A percentile compares a stretch with the other conserved stretches of the same genome.
These are phyloP conservation scores for Agrilus cyanescens DNA, from an alignment of 2,888 invertebrate genomes.

Conservation along the genomic window DNA sequence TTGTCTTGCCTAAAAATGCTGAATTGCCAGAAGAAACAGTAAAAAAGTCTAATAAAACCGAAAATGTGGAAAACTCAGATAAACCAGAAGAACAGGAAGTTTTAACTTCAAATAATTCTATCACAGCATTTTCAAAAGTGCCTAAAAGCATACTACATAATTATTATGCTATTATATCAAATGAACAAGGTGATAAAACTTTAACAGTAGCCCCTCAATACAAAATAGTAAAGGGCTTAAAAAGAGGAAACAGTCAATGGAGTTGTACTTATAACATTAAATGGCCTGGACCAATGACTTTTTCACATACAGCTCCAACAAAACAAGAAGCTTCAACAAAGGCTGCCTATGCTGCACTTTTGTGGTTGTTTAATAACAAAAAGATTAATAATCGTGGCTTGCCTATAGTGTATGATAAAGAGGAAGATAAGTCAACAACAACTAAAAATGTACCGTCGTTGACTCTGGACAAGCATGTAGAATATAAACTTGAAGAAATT, in stretches of 20 bases:
- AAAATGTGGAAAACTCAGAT: not conserved
- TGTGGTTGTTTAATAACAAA: conserved; percentile 40
- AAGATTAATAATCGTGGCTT: conserved; percentile 38
- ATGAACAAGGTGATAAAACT: conserved; percentile 30
- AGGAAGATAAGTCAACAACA: conserved; percentile 31
- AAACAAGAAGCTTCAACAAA: conserved; percentile 44
- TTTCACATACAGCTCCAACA: conserved; percentile 39
- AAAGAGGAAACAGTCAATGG: conserved; percentile 34
- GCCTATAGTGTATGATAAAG: conserved; percentile 39
- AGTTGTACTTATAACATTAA: conserved; percentile 40
- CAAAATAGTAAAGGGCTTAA: conserved; percentile 24
- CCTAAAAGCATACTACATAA: conserved; percentile 42
- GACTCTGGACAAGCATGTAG: conserved; percentile 19
- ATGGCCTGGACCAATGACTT: conserved; percentile 47
- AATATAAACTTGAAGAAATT: conserved; percentile 35
- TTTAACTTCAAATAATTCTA: conserved; percentile 25
- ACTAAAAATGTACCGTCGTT: conserved; percentile 22
- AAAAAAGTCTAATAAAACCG: not conserved
- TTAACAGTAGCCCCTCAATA: conserved; percentile 33
- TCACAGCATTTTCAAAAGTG: conserved; percentile 35
- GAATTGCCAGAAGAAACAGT: not conserved
- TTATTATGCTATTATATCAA: conserved; percentile 33
- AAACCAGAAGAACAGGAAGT: not conserved
- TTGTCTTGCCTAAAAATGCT: too few species aligned
- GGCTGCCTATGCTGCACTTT: conserved; percentile 42